Evolutionary conservation across 2,888 invertebrate genomes (phyloP).

Genomic region (Drosophila pseudotakahashii): DNA sequence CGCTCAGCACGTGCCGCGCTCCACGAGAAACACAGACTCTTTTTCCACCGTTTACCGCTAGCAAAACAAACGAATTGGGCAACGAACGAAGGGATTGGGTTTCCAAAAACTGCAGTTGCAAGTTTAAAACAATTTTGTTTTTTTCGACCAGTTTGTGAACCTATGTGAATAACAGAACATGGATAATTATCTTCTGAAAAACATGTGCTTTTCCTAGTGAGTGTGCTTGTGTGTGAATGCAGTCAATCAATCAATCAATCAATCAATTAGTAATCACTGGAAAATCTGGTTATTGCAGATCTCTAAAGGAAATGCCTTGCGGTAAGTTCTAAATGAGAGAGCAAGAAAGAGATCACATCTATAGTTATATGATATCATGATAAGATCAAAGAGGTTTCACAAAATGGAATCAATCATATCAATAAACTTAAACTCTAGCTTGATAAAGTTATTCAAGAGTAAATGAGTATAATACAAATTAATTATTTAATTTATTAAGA

Average conservation of each 20-base stretch:
- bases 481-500: too few species aligned
- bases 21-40: conserved; percentile 8
- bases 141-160: not conserved
- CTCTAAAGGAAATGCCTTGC: conserved; percentile 19
- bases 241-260: conserved; percentile 2
- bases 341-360: not conserved
- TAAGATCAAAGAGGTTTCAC: too few species aligned
- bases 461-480: too few species aligned
- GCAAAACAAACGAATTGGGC: conserved; percentile 25
- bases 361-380: too few species aligned
- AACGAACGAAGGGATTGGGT: conserved; percentile 2
- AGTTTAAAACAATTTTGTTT: not conserved
- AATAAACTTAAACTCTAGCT: not conserved
- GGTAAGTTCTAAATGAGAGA: conserved; percentile 27
- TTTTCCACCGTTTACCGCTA: conserved; percentile 11
- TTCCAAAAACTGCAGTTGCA: conserved; percentile 10
- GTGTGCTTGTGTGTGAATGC: conserved; percentile 2
- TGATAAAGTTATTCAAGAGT: too few species aligned
- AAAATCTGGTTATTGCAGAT: not conserved
- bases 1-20: conserved; percentile 81
- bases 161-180: conserved; percentile 6
- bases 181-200: not conserved
- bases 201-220: conserved; percentile 14
- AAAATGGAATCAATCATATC: not conserved
- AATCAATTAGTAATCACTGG: not conserved